phyloP scores from a whole-genome alignment of 2,113 vertebrate species.

The Pachycephala philippinensis region DNA sequence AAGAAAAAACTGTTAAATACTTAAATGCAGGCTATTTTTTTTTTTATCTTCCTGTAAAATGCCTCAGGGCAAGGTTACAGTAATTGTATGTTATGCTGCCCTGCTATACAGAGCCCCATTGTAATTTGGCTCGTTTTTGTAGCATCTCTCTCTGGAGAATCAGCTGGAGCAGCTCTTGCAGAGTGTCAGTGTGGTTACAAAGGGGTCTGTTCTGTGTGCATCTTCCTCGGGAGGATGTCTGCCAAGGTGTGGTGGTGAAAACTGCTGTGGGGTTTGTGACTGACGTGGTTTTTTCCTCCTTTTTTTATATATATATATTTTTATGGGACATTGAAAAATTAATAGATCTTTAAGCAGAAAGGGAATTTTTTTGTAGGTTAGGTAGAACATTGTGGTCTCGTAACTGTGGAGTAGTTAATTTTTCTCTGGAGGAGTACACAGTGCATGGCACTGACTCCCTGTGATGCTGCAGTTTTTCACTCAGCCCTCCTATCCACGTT shows the following conservation, averaged over 20 bases:
- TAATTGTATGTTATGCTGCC: not conserved
- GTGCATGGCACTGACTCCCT: not conserved
- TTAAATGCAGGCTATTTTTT: not conserved
- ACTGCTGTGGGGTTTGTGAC: not conserved
- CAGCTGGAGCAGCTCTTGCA: not conserved
- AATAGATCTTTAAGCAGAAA: not conserved
- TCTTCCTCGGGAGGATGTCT: not conserved
- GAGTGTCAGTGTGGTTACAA: not conserved
- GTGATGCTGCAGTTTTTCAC: not conserved
- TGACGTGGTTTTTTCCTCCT: not conserved
- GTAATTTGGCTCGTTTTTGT: not conserved
- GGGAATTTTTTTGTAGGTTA: not conserved
- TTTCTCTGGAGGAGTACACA: not conserved
- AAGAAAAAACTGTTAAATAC: not conserved
- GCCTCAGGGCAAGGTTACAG: constrained; percentile 27
- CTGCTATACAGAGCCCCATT: not conserved
- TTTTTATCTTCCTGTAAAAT: not conserved
- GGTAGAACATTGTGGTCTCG: not conserved
- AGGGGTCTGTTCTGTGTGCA: accelerated
- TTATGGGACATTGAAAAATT: not conserved
- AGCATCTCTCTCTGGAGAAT: not conserved
- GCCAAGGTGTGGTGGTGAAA: not conserved
- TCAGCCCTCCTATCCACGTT: not conserved
- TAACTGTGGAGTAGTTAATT: not conserved
- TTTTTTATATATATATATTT: not conserved